Base-by-base conservation (phyloP, 2,113 vertebrate genomes). In the Pristiophorus japonicus region DNA sequence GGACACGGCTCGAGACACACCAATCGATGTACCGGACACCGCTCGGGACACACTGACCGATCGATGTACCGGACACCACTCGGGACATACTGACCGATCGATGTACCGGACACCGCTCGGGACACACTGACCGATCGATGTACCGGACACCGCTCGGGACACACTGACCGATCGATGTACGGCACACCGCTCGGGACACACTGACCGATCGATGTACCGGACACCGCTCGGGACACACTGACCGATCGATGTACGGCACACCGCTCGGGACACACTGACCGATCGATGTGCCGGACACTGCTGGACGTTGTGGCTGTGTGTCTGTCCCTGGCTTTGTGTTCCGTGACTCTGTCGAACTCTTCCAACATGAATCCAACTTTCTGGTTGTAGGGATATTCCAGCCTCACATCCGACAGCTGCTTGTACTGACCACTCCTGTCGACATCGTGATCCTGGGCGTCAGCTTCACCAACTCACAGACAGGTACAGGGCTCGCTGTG, bases 361-460 rank as follows among this genome's bases (percentile, higher is more conserved):
- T 30, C 70, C 70, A 47, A 67, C 47, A 22, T 42, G 20, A 70
- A 94, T 70, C 45, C 7, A 18, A 94, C 38, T 66, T 38, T 81
- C 78, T 94, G 93, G 94, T 94, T 55, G n/a, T 96, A 99, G 99
- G 99, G 59, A 99, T 99, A 96, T 99, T 99, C 96, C 99, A 99
- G 95, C 98, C 99, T 96, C 98, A 99, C 93, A 98, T 99, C 95
- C 98, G 97, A 96, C 99, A 98, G 96, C 97, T 99, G 38, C 97
- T 99, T 95, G 99, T 99, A 95, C 96, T 99, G 96, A 98, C 99
- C 95, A 99, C 99, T 2, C 98, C 99, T 38, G 99, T 99, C 95
- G 99, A 99, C 96, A 98, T 99, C 34, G 98, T 99, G 84, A 99
- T 99, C 96, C 98, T 99, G 65, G 99, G 99, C 0, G 97, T 99